Conservation (phyloP, 2,797 vertebrate species). For the Neosilurus hyrtlii region DNA sequence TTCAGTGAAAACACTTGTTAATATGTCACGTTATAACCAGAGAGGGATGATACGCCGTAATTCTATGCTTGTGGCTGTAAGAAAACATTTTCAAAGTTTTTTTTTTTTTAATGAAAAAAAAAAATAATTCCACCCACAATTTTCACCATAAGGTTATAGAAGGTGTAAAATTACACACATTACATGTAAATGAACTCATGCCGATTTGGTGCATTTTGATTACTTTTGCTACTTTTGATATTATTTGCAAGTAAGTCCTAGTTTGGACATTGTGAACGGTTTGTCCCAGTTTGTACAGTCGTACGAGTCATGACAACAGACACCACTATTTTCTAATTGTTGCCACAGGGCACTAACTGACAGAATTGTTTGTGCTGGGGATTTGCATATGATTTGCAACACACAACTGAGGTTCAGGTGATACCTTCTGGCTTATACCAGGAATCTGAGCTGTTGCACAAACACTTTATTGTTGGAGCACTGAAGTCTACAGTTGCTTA, state of each 20-base stretch:
- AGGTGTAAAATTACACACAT: conserved; percentile 25
- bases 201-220: background rate
- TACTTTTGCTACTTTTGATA: background rate
- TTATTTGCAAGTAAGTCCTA: background rate
- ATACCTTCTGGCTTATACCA: conserved; percentile 48
- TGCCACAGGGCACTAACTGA: conserved; percentile 59
- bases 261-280: too few relatives aligned
- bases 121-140: too few relatives aligned
- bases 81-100: background rate
- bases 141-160: too few relatives aligned
- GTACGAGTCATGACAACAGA: conserved; percentile 2
- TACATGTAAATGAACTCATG: background rate
- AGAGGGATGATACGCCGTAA: background rate
- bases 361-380: conserved; percentile 53
- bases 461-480: conserved; percentile 61
- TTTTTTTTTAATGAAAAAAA: background rate
- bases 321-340: conserved; percentile 49
- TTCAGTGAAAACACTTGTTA: conserved; percentile 4
- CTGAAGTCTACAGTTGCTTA: conserved; percentile 53
- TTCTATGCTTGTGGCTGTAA: background rate
- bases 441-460: background rate
- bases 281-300: background rate
- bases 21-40: conserved; percentile 13
- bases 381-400: conserved; percentile 77
- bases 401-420: conserved; percentile 46